These are phyloP conservation scores for Bettongia penicillata DNA, from an alignment of 2,113 vertebrate species.

Conservation along the genomic window DNA sequence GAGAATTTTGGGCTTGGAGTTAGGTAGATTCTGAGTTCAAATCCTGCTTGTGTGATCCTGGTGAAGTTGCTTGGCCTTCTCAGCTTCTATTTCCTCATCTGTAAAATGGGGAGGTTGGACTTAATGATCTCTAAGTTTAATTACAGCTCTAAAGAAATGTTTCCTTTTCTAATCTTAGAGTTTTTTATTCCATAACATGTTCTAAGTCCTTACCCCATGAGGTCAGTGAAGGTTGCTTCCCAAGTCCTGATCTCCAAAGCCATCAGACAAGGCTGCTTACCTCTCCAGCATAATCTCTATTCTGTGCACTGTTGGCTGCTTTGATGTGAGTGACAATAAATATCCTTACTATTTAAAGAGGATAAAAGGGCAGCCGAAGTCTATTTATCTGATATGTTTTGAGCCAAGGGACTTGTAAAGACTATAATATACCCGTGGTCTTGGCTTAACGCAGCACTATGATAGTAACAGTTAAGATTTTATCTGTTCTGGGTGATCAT, in stretches of 20 bases:
- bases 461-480: slow-evolving; percentile 18
- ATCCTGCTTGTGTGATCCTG: neutral
- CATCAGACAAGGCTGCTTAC: neutral
- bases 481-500: neutral
- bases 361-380: slow-evolving; percentile 49
- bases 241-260: neutral
- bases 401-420: slow-evolving; percentile 33
- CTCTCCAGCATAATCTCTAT: neutral
- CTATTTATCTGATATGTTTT: slow-evolving; percentile 43
- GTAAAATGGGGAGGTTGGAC: neutral
- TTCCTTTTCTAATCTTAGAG: neutral
- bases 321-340: slow-evolving; percentile 59
- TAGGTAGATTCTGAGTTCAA: neutral
- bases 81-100: neutral
- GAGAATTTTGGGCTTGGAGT: neutral
- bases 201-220: neutral
- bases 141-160: neutral
- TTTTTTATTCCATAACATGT: neutral
- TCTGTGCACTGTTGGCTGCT: neutral
- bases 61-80: neutral
- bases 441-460: neutral
- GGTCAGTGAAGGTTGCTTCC: neutral
- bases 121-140: neutral
- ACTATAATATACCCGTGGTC: slow-evolving; percentile 4
- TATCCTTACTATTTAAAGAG: neutral